Conservation (phyloP, 2,797 vertebrate species). For the Characodon lateralis region DNA sequence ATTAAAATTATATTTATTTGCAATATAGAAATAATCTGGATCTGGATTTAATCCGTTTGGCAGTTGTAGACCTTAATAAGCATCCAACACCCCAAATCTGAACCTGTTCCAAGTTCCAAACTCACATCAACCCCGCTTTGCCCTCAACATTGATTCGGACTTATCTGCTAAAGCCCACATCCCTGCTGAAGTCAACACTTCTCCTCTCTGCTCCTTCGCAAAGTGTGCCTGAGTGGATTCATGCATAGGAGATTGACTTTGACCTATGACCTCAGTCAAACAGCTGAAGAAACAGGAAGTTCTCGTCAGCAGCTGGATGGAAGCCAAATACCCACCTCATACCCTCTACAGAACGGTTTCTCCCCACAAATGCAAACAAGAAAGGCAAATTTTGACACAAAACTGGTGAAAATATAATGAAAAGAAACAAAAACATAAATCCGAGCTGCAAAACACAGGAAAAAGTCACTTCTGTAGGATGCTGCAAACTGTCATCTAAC, state of each 20-base stretch:
- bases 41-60: background rate
- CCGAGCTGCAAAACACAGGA: conserved; percentile 23
- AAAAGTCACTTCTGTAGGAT: conserved; percentile 45
- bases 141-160: conserved; percentile 46
- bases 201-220: conserved; percentile 20
- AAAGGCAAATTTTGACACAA: background rate
- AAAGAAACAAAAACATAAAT: background rate
- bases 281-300: conserved; percentile 54
- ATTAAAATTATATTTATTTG: background rate
- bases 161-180: conserved; percentile 38
- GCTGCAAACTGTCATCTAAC: conserved; percentile 14
- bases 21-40: background rate
- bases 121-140: conserved; percentile 8
- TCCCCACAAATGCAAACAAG: conserved; percentile 7
- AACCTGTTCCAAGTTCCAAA: conserved; percentile 20
- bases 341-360: conserved; percentile 23
- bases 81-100: conserved; percentile 1
- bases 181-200: conserved; percentile 63
- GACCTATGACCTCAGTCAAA: conserved; percentile 44
- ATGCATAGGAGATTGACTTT: conserved; percentile 57
- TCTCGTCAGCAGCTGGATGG: conserved; percentile 55
- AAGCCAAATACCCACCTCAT: conserved; percentile 20
- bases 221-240: conserved; percentile 28
- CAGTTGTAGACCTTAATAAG: conserved; percentile 4
- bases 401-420: background rate